Base-by-base conservation (phyloP, 2,888 invertebrate genomes). In the Zygothrica quintamaculata region DNA sequence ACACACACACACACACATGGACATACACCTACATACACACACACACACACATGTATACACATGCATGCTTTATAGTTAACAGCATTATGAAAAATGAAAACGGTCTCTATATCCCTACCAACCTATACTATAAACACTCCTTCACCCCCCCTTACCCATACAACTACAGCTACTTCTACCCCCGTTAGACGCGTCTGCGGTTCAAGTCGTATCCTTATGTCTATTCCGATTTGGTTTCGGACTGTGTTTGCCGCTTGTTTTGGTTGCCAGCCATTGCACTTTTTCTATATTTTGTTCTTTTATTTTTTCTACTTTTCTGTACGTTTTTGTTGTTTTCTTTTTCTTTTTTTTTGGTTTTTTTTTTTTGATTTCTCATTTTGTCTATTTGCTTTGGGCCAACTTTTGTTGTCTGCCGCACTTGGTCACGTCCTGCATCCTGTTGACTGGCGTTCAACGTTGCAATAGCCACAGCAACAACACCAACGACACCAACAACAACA, bases 71-170 rank as follows among this genome's bases (percentile, higher is more conserved):
- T 61, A 76, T 75, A 65, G 78, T 61, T 73, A 73, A 78, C 65
- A 77, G 66, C 66, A 84, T 84, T 80, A 80, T 80, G 80, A 81
- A 84, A 84, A 84, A 84, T 81, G 65, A 80, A 80, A 80, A 81
- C 42, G 65, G 44, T 69, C 56, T 40, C 51, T 50, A 44, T 79
- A 55, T 13, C 56, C 18, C n/a, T n/a, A n/a, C n/a, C n/a, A n/a
- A n/a, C n/a, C n/a, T n/a, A n/a, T n/a, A 37, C 52, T 43, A 31
- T 15, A 11, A 13, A 31, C 46, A 31, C 46, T 48, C 13, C 16
- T 50, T 52, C 34, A 12, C 33, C 12, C 39, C 39, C 34, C 29
- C 31, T 6, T 31, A 26, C 26, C 4, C 26, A 26, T 8, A 26
- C 53, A 37, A 5, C 5, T n/a, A 33, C 33, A 33, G 3, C 13